Percentiles rank a stretch among this genome's conserved stretches.
Evolutionary conservation across 2,888 invertebrate species (phyloP).

Genomic region (Agriopis leucophaearia): DNA sequence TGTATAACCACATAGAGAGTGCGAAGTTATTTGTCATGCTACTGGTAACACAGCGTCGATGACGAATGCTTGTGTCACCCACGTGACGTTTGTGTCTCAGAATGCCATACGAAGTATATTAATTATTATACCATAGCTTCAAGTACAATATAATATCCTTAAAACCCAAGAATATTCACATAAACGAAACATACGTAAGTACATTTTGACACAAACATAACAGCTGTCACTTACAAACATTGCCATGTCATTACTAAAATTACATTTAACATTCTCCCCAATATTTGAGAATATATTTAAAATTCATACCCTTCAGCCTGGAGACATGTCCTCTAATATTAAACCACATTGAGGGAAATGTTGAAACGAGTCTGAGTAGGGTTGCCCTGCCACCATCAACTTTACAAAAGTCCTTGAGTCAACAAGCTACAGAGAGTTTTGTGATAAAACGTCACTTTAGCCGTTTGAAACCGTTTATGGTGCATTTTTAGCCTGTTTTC

Average conservation of each 20-base stretch:
- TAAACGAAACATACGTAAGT: conserved; percentile 1
- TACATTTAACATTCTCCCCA: conserved; percentile 37
- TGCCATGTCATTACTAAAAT: conserved; percentile 41
- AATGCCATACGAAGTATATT: too few species aligned
- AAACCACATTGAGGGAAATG: conserved; percentile 39
- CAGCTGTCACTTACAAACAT: conserved; percentile 12
- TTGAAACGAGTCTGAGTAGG: conserved; percentile 36
- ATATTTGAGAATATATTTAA: conserved; percentile 42
- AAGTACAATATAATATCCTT: neutral
- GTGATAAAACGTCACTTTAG: conserved; percentile 16
- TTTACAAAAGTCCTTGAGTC: conserved; percentile 20
- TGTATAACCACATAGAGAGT: too few species aligned
- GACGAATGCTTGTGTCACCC: too few species aligned
- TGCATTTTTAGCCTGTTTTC: conserved; percentile 10
- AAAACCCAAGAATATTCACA: conserved; percentile 2
- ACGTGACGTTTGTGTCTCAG: too few species aligned
- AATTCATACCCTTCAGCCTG: conserved; percentile 40
- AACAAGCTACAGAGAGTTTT: conserved; percentile 18
- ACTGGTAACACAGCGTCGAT: too few species aligned
- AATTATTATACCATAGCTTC: too few species aligned
- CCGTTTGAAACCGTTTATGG: conserved; percentile 1
- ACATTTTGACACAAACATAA: conserved; percentile 6
- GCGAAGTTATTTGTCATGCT: too few species aligned
- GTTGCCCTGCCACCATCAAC: conserved; percentile 28
- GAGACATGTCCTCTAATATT: conserved; percentile 41